A percentile compares a stretch with the other conserved stretches of the same genome.
Conservation (phyloP, 2,113 vertebrate genomes). For the Sinocyclocheilus maitianheensis region DNA sequence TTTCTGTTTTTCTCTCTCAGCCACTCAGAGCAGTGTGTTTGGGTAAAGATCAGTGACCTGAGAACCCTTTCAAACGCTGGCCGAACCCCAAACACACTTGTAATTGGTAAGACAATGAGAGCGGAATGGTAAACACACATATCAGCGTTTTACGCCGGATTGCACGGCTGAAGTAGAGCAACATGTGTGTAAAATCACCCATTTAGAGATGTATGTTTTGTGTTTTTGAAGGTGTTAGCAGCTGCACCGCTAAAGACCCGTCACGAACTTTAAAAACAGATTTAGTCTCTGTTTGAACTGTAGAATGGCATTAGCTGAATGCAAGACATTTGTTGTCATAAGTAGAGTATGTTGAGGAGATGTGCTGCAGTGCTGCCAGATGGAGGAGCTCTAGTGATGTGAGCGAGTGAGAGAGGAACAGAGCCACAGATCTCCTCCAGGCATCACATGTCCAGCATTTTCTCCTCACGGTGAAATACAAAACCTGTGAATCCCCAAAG, state of each 20-base stretch:
- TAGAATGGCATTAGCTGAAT: not conserved
- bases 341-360: not conserved
- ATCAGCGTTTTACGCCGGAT: not conserved
- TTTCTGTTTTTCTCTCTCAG: constrained; percentile 14
- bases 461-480: not conserved
- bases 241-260: not conserved
- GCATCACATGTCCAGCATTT: constrained; percentile 23
- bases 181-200: not conserved
- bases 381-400: constrained; percentile 53
- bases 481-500: not conserved
- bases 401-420: not conserved
- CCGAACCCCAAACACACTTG: constrained; percentile 8
- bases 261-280: not conserved
- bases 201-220: not conserved
- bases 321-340: no score
- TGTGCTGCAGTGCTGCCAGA: constrained; percentile 46
- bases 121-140: constrained; percentile 20
- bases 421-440: not conserved
- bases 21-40: constrained; percentile 19
- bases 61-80: not conserved
- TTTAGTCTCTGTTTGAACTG: not conserved
- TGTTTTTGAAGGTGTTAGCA: not conserved
- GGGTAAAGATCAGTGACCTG: not conserved
- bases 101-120: constrained; percentile 17
- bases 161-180: not conserved